These are phyloP conservation scores for Phaethornis superciliosus DNA, from an alignment of 2,113 vertebrate genomes.

Conservation along the genomic window DNA sequence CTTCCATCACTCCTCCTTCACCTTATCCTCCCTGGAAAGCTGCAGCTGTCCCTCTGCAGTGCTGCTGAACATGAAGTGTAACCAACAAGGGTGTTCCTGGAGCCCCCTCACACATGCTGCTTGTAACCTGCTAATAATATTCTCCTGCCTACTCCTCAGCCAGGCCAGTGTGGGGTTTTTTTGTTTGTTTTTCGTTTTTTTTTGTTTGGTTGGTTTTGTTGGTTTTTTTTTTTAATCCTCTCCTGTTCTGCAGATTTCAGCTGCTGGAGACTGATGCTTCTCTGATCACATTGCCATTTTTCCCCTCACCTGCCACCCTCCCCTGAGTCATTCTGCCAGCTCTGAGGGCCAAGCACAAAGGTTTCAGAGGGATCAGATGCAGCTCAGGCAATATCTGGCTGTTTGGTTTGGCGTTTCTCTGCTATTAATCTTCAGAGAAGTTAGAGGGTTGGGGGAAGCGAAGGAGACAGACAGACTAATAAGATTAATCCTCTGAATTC, in stretches of 20 bases:
- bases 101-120: not conserved
- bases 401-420: not conserved
- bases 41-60: not conserved
- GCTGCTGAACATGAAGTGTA: not conserved
- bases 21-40: not conserved
- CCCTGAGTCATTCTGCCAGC: conserved; percentile 14
- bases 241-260: not conserved
- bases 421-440: not conserved
- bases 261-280: not conserved
- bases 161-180: no score
- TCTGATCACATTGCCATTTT: not conserved
- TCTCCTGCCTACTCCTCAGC: not conserved
- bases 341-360: not conserved
- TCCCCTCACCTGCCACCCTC: not conserved
- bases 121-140: not conserved
- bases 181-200: no score
- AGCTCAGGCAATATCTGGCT: not conserved
- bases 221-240: accelerated
- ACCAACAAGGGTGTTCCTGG: not conserved
- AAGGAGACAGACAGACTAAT: conserved; percentile 52
- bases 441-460: not conserved
- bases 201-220: no score
- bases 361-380: not conserved
- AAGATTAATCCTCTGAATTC: conserved; percentile 73
- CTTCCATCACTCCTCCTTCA: not conserved